Conservation (phyloP, 1,140 invertebrate genomes). For the Papilio polytes region DNA sequence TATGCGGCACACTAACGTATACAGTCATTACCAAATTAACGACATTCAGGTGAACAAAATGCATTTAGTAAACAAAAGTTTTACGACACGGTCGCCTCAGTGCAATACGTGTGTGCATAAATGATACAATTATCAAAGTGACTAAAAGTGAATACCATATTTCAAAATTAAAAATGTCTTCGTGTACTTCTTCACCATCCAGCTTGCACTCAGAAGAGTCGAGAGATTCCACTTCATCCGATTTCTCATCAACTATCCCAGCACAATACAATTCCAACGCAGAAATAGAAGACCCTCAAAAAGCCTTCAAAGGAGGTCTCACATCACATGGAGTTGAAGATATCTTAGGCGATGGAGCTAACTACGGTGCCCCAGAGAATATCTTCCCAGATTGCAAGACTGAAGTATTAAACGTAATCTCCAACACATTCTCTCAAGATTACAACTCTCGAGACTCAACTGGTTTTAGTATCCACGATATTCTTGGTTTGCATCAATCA, state of each 20-base stretch:
- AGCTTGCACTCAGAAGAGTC: slow-evolving; percentile 68
- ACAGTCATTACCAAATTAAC: slow-evolving; percentile 82
- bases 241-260: slow-evolving; percentile 52
- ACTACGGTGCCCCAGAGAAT: slow-evolving; percentile 59
- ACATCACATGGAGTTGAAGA: slow-evolving; percentile 79
- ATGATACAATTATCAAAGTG: slow-evolving; percentile 37
- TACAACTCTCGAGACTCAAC: slow-evolving; percentile 80
- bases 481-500: slow-evolving; percentile 76
- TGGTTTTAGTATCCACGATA: slow-evolving; percentile 81
- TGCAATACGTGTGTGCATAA: slow-evolving; percentile 55
- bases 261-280: slow-evolving; percentile 48
- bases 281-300: slow-evolving; percentile 52
- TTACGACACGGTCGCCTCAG: slow-evolving; percentile 65
- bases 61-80: slow-evolving; percentile 81
- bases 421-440: slow-evolving; percentile 71
- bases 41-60: slow-evolving; percentile 78
- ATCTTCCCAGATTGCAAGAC: slow-evolving; percentile 62
- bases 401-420: slow-evolving; percentile 62
- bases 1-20: slow-evolving; percentile 72
- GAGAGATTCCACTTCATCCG: slow-evolving; percentile 63
- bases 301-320: slow-evolving; percentile 57
- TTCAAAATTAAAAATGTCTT: slow-evolving; percentile 59
- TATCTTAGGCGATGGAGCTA: slow-evolving; percentile 69
- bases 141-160: slow-evolving; percentile 37
- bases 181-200: slow-evolving; percentile 58